Evolutionary conservation across 1,140 invertebrate genomes (phyloP).

Genomic region (Chelonus insularis): DNA sequence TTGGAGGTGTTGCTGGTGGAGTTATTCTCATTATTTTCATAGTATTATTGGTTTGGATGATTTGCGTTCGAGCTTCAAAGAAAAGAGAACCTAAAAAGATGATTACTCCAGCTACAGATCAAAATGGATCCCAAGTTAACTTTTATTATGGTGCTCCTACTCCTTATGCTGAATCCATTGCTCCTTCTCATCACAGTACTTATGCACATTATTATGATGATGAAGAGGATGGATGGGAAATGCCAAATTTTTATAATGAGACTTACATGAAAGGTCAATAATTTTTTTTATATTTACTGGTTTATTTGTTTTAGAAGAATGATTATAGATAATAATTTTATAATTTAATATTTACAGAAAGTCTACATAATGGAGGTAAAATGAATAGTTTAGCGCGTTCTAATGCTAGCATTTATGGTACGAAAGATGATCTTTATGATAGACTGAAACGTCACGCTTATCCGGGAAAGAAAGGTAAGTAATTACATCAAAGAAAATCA

Average conservation of each 20-base stretch:
- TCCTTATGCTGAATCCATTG: conserved; percentile 92
- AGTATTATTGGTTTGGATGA: conserved; percentile 94
- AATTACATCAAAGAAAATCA: conserved; percentile 31
- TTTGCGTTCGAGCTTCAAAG: conserved; percentile 85
- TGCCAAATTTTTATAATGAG: conserved; percentile 97
- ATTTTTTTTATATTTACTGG: conserved; percentile 1
- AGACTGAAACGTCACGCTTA: conserved; percentile 94
- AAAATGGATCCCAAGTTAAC: conserved; percentile 90
- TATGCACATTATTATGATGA: conserved; percentile 94
- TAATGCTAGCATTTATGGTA: conserved; percentile 92
- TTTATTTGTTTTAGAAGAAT: background rate
- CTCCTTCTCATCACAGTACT: conserved; percentile 91
- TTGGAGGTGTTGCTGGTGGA: conserved; percentile 87
- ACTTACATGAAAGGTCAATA: conserved; percentile 95
- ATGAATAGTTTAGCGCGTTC: conserved; percentile 90
- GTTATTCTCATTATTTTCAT: conserved; percentile 91
- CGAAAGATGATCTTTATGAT: conserved; percentile 94
- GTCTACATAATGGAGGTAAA: conserved; percentile 78
- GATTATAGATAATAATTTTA: too few relatives aligned
- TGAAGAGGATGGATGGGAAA: conserved; percentile 95
- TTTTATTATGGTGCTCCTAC: conserved; percentile 93
- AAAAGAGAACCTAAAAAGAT: conserved; percentile 88
- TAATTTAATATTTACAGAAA: conserved; percentile 70
- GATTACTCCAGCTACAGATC: conserved; percentile 80
- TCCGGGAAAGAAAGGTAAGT: conserved; percentile 88